Percentiles rank a stretch among this genome's conserved stretches.
These are phyloP conservation scores for Agonopterix subpropinquella DNA, from an alignment of 2,888 invertebrate species.

Conservation along the genomic window DNA sequence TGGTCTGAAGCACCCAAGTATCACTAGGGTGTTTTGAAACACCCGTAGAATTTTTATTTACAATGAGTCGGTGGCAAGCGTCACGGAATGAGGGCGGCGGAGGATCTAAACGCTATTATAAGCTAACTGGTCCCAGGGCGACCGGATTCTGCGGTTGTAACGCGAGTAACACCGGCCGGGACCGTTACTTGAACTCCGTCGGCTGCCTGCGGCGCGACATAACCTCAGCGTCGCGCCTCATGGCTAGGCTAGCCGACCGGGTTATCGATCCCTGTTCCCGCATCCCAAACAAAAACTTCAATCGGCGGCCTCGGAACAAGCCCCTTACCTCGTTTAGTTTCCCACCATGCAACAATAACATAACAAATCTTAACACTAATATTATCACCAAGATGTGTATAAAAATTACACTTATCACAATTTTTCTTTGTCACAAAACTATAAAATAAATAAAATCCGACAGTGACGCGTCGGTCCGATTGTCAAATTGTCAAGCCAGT, in stretches of 20 bases:
- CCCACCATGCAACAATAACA: constrained; percentile 62
- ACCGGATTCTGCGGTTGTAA: constrained; percentile 68
- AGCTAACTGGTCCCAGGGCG: constrained; percentile 61
- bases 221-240: constrained; percentile 73
- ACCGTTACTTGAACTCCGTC: constrained; percentile 73
- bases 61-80: constrained; percentile 61
- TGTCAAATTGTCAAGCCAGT: neutral
- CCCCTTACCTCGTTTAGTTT: constrained; percentile 67
- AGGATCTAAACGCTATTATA: constrained; percentile 65
- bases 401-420: constrained; percentile 74
- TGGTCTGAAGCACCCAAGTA: no score
- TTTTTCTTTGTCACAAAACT: constrained; percentile 67
- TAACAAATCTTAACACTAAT: constrained; percentile 72
- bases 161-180: constrained; percentile 49
- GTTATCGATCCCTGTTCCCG: constrained; percentile 72
- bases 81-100: constrained; percentile 68
- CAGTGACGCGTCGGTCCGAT: constrained; percentile 68
- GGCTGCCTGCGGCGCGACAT: constrained; percentile 66
- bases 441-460: constrained; percentile 68
- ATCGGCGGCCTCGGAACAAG: constrained; percentile 28
- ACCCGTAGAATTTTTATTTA: constrained; percentile 48
- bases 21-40: no score
- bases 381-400: constrained; percentile 71
- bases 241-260: constrained; percentile 71
- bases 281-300: constrained; percentile 66